Conservation (phyloP, 2,888 invertebrate genomes). For the Pantelozetes paolii region DNA sequence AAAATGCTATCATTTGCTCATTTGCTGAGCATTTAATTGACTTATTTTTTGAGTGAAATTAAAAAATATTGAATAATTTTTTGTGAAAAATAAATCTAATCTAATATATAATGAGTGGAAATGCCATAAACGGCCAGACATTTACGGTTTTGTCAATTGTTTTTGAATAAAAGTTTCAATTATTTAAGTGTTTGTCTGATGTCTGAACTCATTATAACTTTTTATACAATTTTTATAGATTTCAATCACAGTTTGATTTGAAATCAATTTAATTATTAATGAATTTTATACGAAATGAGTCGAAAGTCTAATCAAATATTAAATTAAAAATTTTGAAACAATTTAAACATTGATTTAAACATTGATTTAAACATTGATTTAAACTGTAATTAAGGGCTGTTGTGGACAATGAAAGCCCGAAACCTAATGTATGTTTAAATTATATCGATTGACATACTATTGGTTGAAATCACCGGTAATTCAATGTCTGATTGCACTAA, state of each 20-base stretch:
- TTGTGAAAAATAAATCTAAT: not conserved
- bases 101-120: not conserved
- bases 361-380: too few relatives aligned
- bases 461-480: slow-evolving; percentile 18
- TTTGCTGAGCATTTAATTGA: not conserved
- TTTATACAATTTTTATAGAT: not conserved
- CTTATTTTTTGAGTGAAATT: not conserved
- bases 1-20: not conserved
- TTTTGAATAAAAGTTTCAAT: not conserved
- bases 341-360: not conserved
- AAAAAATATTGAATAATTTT: not conserved
- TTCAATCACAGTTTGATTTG: slow-evolving; percentile 18
- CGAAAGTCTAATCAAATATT: not conserved
- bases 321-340: not conserved
- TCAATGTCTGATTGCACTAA: slow-evolving; percentile 23
- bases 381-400: not conserved
- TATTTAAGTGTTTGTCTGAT: not conserved
- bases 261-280: not conserved
- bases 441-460: not conserved
- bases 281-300: not conserved
- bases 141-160: not conserved
- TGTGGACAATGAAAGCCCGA: not conserved
- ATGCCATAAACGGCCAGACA: not conserved
- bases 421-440: not conserved
- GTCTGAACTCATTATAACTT: not conserved